Conservation (phyloP, 2,113 vertebrate species). For the Perca fluviatilis region DNA sequence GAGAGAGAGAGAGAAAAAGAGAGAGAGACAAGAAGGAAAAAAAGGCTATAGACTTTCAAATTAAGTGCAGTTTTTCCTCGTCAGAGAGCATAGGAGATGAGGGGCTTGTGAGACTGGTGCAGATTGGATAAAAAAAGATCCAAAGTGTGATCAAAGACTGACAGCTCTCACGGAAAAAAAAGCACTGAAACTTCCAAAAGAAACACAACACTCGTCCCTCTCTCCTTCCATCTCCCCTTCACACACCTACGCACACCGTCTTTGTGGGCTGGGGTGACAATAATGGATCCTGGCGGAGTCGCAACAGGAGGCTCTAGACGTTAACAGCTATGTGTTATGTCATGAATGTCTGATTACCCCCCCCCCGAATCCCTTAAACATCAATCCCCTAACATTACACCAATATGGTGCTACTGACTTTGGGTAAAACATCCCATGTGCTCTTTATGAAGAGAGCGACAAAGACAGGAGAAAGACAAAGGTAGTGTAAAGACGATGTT, state of each 20-base stretch:
- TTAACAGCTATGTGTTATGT: constrained; percentile 56
- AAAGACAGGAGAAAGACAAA: neutral
- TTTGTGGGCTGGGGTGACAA: constrained; percentile 56
- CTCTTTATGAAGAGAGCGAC: constrained; percentile 3
- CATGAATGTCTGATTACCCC: constrained; percentile 54
- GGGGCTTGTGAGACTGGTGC: constrained; percentile 65
- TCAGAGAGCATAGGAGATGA: constrained; percentile 62
- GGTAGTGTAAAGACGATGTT: neutral
- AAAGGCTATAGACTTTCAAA: constrained; percentile 59
- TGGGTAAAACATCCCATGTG: neutral
- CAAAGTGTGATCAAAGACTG: constrained; percentile 68
- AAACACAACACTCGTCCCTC: constrained; percentile 36
- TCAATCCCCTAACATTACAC: constrained; percentile 37
- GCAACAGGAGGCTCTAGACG: constrained; percentile 43
- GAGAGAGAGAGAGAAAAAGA: neutral
- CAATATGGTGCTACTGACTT: constrained; percentile 47
- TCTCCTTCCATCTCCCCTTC: constrained; percentile 49
- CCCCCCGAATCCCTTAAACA: neutral
- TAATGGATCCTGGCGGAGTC: constrained; percentile 56
- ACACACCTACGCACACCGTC: constrained; percentile 57
- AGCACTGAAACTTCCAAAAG: constrained; percentile 46
- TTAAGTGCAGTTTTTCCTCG: constrained; percentile 70
- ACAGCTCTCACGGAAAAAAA: constrained; percentile 57
- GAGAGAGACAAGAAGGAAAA: neutral
- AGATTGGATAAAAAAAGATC: constrained; percentile 33